These are phyloP conservation scores for Eupithecia subfuscata DNA, from an alignment of 2,888 invertebrate genomes.

Conservation along the genomic window DNA sequence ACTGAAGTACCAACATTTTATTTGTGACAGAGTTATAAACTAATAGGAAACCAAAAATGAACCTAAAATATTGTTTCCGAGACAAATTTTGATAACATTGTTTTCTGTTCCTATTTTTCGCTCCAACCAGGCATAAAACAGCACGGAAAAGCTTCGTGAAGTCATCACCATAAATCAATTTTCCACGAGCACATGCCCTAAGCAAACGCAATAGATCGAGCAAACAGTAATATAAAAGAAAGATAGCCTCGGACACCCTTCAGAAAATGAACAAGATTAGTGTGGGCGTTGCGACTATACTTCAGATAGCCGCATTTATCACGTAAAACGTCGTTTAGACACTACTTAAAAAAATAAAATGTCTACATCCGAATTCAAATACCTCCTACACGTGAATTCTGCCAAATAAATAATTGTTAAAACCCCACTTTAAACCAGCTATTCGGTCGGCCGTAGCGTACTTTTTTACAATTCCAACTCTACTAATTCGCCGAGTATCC, in stretches of 20 bases:
- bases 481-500: constrained; percentile 1
- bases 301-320: constrained; percentile 2
- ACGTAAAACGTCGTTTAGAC: neutral
- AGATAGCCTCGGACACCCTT: constrained; percentile 56
- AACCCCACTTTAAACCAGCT: constrained; percentile 3
- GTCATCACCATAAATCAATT: constrained; percentile 70
- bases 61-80: neutral
- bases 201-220: constrained; percentile 69
- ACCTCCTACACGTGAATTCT: neutral
- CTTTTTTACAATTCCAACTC: neutral
- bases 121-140: constrained; percentile 9
- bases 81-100: constrained; percentile 4
- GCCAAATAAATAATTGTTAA: neutral
- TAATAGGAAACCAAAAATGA: neutral
- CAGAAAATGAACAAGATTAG: constrained; percentile 47
- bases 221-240: constrained; percentile 69
- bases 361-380: neutral
- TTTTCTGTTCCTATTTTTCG: constrained; percentile 3
- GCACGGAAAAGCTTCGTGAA: constrained; percentile 44
- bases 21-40: neutral
- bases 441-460: constrained; percentile 2
- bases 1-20: neutral
- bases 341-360: neutral
- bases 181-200: constrained; percentile 59
- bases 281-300: constrained; percentile 41